Evolutionary conservation across 2,113 vertebrate genomes (phyloP).

Genomic region (Chaetorhynchus papuensis): DNA sequence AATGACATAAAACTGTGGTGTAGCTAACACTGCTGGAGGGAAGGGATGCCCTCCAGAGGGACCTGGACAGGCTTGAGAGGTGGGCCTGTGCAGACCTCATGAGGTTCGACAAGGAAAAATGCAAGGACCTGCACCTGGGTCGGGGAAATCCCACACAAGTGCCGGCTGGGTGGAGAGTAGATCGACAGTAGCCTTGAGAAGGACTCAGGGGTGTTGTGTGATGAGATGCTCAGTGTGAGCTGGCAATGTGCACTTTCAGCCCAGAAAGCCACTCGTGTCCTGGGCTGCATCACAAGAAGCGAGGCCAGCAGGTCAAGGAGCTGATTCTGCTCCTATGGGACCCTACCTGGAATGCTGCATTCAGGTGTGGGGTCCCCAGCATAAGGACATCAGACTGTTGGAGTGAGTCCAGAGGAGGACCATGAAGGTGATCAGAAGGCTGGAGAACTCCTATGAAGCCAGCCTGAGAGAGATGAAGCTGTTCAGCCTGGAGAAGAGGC

Average conservation of each 20-base stretch:
- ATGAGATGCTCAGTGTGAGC: neutral
- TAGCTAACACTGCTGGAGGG: neutral
- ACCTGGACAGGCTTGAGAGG: neutral
- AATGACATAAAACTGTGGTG: neutral
- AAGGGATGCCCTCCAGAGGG: neutral
- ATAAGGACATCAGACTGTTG: neutral
- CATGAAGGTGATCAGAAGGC: neutral
- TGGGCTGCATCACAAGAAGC: neutral
- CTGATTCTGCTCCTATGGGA: neutral
- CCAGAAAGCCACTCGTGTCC: neutral
- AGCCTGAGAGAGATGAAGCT: neutral
- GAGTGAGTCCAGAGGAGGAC: neutral
- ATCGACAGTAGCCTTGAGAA: neutral
- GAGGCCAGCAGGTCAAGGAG: neutral
- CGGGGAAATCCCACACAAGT: fast-evolving
- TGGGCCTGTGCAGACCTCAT: neutral
- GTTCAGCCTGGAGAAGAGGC: neutral
- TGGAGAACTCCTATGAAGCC: neutral
- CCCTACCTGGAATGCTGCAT: neutral
- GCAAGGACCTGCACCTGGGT: neutral
- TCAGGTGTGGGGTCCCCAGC: neutral
- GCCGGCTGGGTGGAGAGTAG: neutral
- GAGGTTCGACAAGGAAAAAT: neutral
- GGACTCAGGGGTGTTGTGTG: neutral
- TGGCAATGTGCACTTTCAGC: neutral